Conservation (phyloP, 2,888 invertebrate genomes). For the Heliconius ethilla region DNA sequence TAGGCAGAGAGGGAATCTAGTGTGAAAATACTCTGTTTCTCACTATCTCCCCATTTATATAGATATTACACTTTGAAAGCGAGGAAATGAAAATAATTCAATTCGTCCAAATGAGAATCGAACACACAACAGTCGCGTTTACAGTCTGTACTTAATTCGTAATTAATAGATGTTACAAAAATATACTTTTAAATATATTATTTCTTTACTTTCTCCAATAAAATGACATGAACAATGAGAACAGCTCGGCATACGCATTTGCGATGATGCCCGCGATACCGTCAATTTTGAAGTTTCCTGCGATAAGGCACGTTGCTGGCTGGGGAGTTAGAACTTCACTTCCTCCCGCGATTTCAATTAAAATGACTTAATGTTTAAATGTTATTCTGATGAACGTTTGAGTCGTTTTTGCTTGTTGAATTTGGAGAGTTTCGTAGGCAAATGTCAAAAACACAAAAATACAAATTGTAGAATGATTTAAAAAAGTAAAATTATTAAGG, state of each 20-base stretch:
- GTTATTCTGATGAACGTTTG: conserved; percentile 15
- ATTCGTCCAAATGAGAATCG: neutral
- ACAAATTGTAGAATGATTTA: no score
- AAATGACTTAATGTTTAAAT: conserved; percentile 48
- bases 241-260: conserved; percentile 64
- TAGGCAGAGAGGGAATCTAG: neutral
- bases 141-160: neutral
- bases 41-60: neutral
- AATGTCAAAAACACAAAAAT: neutral
- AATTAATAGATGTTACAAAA: neutral
- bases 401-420: neutral
- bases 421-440: neutral
- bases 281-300: conserved; percentile 71
- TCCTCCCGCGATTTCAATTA: conserved; percentile 66
- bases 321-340: conserved; percentile 65
- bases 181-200: neutral
- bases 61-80: neutral
- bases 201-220: neutral
- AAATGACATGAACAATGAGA: conserved; percentile 22
- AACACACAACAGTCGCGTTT: neutral
- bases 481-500: no score
- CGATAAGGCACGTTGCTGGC: conserved; percentile 72
- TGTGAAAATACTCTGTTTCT: neutral
- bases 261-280: conserved; percentile 68
- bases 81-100: neutral